Base-by-base conservation (phyloP, 2,888 invertebrate species). In the Tromatobia lineatoria region DNA sequence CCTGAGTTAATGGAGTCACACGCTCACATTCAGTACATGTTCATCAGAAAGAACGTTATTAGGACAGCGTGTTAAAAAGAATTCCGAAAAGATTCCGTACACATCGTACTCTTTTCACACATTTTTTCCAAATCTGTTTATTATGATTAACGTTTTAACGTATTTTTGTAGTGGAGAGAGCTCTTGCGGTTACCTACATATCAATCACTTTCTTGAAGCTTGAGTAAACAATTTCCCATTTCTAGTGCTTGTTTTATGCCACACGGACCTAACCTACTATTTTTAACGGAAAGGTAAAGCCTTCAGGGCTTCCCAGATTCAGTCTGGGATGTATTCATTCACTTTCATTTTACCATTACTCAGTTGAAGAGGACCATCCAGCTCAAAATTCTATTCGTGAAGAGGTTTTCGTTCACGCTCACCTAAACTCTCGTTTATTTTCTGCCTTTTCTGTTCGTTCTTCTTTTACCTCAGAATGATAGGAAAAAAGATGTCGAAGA, bases 321-420 rank as follows among this genome's bases (percentile, higher is more conserved):
- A 25, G 42, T 23, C 23, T 20, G 23, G 23, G 8, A 54, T 29
- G 34, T n/a, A 34, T 34, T 34, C n/a, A 34, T 59, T 6, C 34
- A 34, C 34, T 15, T 34, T 59, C 57, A 64, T 38, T 74, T 75
- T 52, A 13, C 29, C 38, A 42, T 50, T n/a, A 34, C 80, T 42
- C 42, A 52, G 61, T 66, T 38, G 59, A 59, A 64, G 69, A 74
- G 18, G 34, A 50, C n/a, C 23, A 50, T 61, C 34, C 8, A 73
- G 61, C 52, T 74, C 45, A 45, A 70, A 83, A 79, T 79, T 70
- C 74, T 75, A 69, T 79, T 75, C 64, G 57, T 34, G 23, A 38
- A 78, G 67, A 34, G 79, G 69, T 79, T 70, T 79, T 75, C 54
- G 83, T 79, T 75, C 69, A 70, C 54, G 83, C 23, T 34, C 45